Percentiles rank a stretch among this genome's conserved stretches.
These are phyloP conservation scores for Ridgeia piscesae DNA, from an alignment of 1,140 invertebrate species.

Conservation along the genomic window DNA sequence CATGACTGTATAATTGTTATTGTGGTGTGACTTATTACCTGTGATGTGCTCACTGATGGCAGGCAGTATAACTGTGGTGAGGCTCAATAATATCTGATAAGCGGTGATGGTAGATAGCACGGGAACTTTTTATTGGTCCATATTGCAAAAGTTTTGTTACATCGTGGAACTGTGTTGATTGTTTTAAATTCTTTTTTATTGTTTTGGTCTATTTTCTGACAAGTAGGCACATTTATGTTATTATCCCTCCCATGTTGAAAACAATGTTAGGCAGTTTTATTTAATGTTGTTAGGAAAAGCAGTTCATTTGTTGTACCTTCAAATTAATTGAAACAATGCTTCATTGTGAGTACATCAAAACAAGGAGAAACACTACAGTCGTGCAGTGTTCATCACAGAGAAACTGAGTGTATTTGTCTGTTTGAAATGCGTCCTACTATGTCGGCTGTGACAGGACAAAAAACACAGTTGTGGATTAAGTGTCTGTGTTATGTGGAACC, in stretches of 20 bases:
- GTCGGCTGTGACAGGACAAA: background rate
- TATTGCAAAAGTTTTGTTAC: background rate
- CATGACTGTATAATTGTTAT: background rate
- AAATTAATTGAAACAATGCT: too few species aligned
- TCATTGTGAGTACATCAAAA: too few species aligned
- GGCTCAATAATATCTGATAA: background rate
- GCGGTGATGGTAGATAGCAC: background rate
- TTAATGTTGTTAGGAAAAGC: too few species aligned
- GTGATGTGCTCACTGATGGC: background rate
- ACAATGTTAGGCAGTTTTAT: too few species aligned
- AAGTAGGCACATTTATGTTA: background rate
- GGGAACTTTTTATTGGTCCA: background rate
- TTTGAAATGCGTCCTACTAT: background rate
- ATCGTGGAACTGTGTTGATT: background rate
- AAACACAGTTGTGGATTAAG: background rate
- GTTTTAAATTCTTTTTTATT: background rate
- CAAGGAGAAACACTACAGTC: background rate
- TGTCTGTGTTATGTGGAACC: background rate
- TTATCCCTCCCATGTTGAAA: background rate
- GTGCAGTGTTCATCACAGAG: background rate
- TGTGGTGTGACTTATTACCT: background rate
- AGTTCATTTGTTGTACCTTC: too few species aligned
- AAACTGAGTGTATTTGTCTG: background rate
- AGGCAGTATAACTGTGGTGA: background rate
- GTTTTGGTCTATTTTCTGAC: background rate